phyloP scores from a whole-genome alignment of 2,888 invertebrate species.

The Netelia fuscicornis region DNA sequence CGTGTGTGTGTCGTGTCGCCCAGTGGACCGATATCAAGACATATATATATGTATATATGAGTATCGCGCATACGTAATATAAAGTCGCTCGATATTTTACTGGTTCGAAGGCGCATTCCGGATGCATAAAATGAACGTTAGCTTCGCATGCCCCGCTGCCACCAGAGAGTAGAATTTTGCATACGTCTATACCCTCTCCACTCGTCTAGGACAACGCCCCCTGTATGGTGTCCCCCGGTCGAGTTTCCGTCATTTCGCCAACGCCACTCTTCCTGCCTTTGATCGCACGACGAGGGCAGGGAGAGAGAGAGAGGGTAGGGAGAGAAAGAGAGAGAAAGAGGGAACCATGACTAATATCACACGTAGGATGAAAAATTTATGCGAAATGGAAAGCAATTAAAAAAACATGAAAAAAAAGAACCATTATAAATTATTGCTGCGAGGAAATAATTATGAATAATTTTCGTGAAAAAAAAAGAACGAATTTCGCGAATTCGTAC shows the following conservation, averaged over 20 bases:
- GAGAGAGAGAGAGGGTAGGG: conserved; percentile 2
- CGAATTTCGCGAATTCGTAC: conserved; percentile 14
- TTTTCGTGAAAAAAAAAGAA: conserved; percentile 2
- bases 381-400: conserved; percentile 9
- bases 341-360: conserved; percentile 17
- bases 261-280: conserved; percentile 67
- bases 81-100: conserved; percentile 81
- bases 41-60: conserved; percentile 22
- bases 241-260: conserved; percentile 67
- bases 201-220: conserved; percentile 52
- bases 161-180: conserved; percentile 75
- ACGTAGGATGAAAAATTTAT: conserved; percentile 27
- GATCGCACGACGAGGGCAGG: conserved; percentile 50
- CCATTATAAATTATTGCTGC: conserved; percentile 1
- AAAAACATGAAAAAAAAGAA: conserved; percentile 2
- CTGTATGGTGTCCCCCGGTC: conserved; percentile 28
- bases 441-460: not conserved
- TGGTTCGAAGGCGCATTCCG: conserved; percentile 80
- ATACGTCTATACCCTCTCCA: conserved; percentile 71
- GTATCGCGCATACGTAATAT: conserved; percentile 75
- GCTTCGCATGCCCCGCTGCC: conserved; percentile 76
- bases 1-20: conserved; percentile 68
- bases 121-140: conserved; percentile 82
- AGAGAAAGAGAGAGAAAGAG: conserved; percentile 5
- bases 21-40: conserved; percentile 27